Evolutionary conservation across 2,113 vertebrate species (phyloP).

Genomic region (Eira barbara): DNA sequence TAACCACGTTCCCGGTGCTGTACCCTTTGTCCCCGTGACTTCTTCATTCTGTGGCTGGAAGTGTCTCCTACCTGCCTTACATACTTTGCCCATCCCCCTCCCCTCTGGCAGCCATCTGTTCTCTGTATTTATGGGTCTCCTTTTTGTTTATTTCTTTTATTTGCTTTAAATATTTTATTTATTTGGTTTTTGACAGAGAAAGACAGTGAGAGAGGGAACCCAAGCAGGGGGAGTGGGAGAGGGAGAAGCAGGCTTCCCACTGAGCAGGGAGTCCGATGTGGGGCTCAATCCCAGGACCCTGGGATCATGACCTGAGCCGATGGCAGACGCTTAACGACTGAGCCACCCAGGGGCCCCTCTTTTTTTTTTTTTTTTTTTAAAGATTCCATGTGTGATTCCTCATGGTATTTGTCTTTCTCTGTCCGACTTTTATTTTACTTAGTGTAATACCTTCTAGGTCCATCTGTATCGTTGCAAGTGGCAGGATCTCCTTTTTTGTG

Average conservation of each 20-base stretch:
- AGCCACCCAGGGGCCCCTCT: no score
- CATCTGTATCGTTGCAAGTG: background rate
- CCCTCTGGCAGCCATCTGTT: background rate
- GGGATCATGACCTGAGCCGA: no score
- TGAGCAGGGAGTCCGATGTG: accelerated
- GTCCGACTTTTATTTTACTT: background rate
- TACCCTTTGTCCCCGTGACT: background rate
- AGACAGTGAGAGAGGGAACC: no score
- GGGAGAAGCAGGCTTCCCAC: no score
- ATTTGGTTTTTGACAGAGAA: no score
- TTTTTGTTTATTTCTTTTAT: background rate
- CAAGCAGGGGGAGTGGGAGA: no score
- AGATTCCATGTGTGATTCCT: background rate
- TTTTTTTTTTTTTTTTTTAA: background rate
- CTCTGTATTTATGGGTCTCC: background rate
- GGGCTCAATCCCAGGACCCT: no score
- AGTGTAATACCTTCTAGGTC: background rate
- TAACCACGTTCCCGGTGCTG: background rate
- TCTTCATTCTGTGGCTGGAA: background rate
- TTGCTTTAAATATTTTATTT: background rate
- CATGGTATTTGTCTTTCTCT: background rate
- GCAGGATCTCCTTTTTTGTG: background rate
- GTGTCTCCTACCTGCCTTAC: background rate
- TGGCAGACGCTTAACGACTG: no score
- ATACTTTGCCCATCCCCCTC: background rate